Evolutionary conservation across 2,888 invertebrate species (phyloP).

Genomic region (Drosophila subquinaria): DNA sequence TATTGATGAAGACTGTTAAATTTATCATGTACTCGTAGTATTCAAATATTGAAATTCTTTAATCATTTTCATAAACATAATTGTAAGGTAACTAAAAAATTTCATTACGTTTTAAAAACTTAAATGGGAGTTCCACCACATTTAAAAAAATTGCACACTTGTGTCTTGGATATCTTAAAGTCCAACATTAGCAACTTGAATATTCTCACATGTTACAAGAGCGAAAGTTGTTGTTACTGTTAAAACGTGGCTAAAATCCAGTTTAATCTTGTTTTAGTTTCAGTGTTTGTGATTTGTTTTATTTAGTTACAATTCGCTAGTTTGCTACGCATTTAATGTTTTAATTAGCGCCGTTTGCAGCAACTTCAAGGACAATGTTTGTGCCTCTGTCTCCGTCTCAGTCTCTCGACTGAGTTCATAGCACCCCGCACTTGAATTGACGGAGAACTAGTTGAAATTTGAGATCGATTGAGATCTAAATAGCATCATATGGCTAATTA

Average conservation of each 20-base stretch:
- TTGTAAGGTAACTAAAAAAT: no score
- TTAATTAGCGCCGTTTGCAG: conserved; percentile 70
- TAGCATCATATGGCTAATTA: conserved; percentile 60
- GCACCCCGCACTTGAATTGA: conserved; percentile 46
- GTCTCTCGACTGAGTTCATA: conserved; percentile 41
- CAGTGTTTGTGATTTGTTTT: conserved; percentile 10
- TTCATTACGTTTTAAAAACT: no score
- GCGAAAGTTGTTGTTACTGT: conserved; percentile 52
- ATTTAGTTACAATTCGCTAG: conserved; percentile 36
- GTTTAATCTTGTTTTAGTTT: conserved; percentile 49
- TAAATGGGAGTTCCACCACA: no score
- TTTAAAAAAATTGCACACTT: no score
- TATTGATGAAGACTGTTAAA: no score
- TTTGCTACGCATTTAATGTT: conserved; percentile 71
- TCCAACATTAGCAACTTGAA: neutral
- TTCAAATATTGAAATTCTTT: no score
- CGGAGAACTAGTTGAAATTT: conserved; percentile 16
- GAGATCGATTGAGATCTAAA: conserved; percentile 42
- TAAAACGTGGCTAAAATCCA: conserved; percentile 39
- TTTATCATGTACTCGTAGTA: no score
- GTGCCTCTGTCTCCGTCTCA: conserved; percentile 7
- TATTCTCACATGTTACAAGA: neutral
- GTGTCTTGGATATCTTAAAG: conserved; percentile 1
- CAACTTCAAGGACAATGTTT: conserved; percentile 58
- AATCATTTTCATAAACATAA: no score